Percentiles rank a stretch among this genome's conserved stretches.
Conservation (phyloP, 2,888 invertebrate genomes). For the Drosophila pseudotakahashii region DNA sequence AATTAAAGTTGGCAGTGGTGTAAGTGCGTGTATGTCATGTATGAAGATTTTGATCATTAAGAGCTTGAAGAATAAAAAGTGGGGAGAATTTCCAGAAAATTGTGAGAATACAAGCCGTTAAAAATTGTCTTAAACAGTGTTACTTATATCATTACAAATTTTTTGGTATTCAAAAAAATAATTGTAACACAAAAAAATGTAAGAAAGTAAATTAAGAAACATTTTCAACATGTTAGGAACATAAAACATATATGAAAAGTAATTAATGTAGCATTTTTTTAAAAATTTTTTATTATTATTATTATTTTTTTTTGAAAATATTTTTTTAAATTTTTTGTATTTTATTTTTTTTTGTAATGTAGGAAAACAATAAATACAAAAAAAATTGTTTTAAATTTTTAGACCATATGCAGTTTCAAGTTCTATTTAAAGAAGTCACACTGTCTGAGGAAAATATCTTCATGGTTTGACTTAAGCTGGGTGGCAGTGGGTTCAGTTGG, state of each 20-base stretch:
- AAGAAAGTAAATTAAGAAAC: too few species aligned
- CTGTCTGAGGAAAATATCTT: constrained; percentile 17
- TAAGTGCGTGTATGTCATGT: constrained; percentile 20
- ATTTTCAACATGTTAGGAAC: too few species aligned
- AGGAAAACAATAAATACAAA: not conserved
- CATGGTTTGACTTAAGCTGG: constrained; percentile 39
- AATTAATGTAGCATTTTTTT: too few species aligned
- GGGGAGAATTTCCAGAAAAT: constrained; percentile 54
- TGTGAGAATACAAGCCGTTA: constrained; percentile 50
- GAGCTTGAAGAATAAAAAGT: constrained; percentile 42
- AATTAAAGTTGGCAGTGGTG: constrained; percentile 58
- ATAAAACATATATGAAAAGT: too few species aligned
- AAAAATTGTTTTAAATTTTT: not conserved
- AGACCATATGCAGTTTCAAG: not conserved
- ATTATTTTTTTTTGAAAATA: too few species aligned
- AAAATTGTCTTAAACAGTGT: constrained; percentile 4
- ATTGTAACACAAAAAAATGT: too few species aligned
- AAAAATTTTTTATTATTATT: too few species aligned
- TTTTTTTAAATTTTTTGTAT: too few species aligned
- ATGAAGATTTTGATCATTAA: constrained; percentile 52
- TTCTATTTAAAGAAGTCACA: not conserved
- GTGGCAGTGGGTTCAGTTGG: constrained; percentile 31
- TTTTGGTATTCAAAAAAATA: too few species aligned
- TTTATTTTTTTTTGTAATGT: too few species aligned
- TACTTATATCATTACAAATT: not conserved